phyloP scores from a whole-genome alignment of 2,113 vertebrate species.

The Bolborhynchus lineola region DNA sequence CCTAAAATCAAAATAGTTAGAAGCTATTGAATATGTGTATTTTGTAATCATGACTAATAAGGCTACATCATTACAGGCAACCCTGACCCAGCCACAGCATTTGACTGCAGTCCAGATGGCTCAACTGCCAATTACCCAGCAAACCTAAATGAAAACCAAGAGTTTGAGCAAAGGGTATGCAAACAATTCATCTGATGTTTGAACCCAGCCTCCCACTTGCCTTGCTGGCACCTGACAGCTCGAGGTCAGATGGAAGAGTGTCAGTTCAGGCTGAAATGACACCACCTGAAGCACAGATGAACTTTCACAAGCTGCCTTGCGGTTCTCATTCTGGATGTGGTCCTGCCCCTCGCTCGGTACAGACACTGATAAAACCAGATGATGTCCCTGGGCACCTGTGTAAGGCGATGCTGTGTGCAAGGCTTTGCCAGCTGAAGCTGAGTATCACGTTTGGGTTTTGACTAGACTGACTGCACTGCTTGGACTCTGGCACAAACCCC shows the following conservation, averaged over 20 bases:
- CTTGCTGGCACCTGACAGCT: not conserved
- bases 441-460: not conserved
- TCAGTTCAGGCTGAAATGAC: not conserved
- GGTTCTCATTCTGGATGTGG: not conserved
- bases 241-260: not conserved
- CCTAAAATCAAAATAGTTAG: not conserved
- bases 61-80: not conserved
- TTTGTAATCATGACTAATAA: not conserved
- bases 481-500: not conserved
- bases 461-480: not conserved
- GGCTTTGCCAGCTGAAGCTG: not conserved
- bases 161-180: not conserved
- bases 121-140: not conserved
- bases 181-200: not conserved
- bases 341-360: not conserved
- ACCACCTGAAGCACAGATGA: not conserved
- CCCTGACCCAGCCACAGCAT: not conserved
- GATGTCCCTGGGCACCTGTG: constrained; percentile 32
- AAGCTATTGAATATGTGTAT: not conserved
- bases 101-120: not conserved
- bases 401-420: not conserved
- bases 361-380: constrained; percentile 20
- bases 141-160: not conserved
- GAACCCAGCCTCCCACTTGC: not conserved
- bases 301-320: not conserved